Conservation (phyloP, 2,113 vertebrate species). For the Melospiza georgiana region DNA sequence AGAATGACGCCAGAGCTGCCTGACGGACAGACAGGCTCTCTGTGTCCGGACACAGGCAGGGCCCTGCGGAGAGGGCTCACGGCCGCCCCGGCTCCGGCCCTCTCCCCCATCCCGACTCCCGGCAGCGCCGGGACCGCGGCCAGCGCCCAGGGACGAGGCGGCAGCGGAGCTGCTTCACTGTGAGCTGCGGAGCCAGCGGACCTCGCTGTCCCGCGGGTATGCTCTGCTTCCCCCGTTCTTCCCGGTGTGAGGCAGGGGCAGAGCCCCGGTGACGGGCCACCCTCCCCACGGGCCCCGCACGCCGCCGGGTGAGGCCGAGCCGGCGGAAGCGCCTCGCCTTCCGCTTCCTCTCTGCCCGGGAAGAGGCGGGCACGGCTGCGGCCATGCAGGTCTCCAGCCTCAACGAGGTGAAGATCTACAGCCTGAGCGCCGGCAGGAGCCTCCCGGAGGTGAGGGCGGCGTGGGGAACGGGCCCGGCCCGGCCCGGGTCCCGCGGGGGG, state of each 20-base stretch:
- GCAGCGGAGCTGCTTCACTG: neutral
- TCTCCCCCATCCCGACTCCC: neutral
- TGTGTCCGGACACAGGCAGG: neutral
- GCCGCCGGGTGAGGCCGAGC: fast-evolving
- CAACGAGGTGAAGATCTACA: constrained; percentile 97
- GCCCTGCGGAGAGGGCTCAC: neutral
- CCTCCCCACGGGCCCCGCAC: neutral
- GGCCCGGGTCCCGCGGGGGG: neutral
- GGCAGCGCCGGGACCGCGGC: neutral
- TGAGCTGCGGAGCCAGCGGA: neutral
- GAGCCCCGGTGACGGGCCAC: fast-evolving
- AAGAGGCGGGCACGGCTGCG: neutral
- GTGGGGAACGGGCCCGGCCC: too few species aligned
- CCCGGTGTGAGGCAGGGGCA: too few species aligned
- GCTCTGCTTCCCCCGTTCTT: fast-evolving
- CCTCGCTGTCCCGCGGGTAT: neutral
- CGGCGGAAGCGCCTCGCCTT: neutral
- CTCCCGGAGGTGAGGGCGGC: constrained; percentile 89
- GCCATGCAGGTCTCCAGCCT: constrained; percentile 94
- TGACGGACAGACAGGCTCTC: neutral
- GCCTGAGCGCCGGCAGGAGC: constrained; percentile 93
- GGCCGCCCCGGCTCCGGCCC: neutral
- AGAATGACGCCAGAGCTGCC: fast-evolving
- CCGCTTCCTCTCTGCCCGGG: neutral
- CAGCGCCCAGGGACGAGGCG: neutral